Evolutionary conservation across 1,140 invertebrate genomes (phyloP).

Genomic region (Drosophila pseudoananassae): DNA sequence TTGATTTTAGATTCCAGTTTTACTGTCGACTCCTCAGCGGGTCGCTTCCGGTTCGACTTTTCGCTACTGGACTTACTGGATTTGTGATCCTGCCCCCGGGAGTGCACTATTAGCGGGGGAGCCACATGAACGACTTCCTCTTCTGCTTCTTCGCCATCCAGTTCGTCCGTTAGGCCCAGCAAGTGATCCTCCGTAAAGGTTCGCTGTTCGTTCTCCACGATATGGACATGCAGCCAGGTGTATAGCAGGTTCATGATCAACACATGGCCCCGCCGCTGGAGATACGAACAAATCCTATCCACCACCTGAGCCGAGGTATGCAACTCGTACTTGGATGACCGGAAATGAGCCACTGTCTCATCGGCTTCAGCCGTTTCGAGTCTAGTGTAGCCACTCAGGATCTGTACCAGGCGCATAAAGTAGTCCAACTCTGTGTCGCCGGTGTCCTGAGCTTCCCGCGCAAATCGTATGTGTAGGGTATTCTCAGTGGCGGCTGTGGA

Average conservation of each 20-base stretch:
- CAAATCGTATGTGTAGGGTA: constrained; percentile 74
- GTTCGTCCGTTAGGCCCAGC: constrained; percentile 54
- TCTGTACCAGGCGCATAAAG: constrained; percentile 80
- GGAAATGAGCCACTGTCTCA: constrained; percentile 72
- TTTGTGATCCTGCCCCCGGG: constrained; percentile 37
- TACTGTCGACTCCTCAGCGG: constrained; percentile 54
- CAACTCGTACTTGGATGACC: constrained; percentile 87
- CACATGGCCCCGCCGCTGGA: constrained; percentile 88
- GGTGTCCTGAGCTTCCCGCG: constrained; percentile 72
- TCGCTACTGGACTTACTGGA: constrained; percentile 28
- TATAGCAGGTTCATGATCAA: constrained; percentile 88
- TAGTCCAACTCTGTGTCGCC: constrained; percentile 69
- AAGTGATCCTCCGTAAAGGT: constrained; percentile 78
- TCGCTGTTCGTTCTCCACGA: constrained; percentile 84
- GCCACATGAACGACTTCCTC: constrained; percentile 20
- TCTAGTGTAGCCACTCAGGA: constrained; percentile 67
- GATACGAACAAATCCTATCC: constrained; percentile 87
- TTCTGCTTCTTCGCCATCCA: constrained; percentile 43
- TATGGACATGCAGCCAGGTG: constrained; percentile 87
- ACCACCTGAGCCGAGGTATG: constrained; percentile 88
- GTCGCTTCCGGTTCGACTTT: constrained; percentile 52
- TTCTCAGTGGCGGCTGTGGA: constrained; percentile 70
- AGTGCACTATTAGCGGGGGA: neutral
- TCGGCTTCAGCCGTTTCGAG: constrained; percentile 71
- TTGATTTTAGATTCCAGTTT: constrained; percentile 61